These are phyloP conservation scores for Autographa gamma DNA, from an alignment of 2,888 invertebrate species.

Conservation along the genomic window DNA sequence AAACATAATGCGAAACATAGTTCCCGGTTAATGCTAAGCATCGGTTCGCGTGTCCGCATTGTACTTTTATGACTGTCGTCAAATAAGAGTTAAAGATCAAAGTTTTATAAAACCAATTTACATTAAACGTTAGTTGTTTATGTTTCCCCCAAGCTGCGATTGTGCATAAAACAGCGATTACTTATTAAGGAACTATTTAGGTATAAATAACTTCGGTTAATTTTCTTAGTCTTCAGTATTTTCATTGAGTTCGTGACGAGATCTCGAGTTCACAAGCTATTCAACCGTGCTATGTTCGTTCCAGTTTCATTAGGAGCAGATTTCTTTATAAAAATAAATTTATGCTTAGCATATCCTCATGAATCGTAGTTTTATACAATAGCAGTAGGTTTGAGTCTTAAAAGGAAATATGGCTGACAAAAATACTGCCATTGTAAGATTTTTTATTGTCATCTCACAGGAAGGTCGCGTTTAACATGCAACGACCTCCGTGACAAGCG, in stretches of 20 bases:
- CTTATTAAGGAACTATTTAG: conserved; percentile 67
- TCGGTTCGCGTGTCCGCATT: conserved; percentile 66
- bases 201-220: conserved; percentile 67
- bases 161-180: conserved; percentile 67
- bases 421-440: conserved; percentile 62
- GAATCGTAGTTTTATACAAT: conserved; percentile 27
- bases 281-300: conserved; percentile 32
- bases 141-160: conserved; percentile 56
- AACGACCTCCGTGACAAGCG: conserved; percentile 67
- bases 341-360: conserved; percentile 1
- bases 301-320: conserved; percentile 21
- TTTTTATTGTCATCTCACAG: conserved; percentile 70
- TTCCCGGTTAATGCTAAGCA: conserved; percentile 62
- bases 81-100: conserved; percentile 59
- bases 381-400: conserved; percentile 17
- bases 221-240: conserved; percentile 64
- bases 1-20: conserved; percentile 42
- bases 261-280: conserved; percentile 59
- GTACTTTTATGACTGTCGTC: conserved; percentile 59
- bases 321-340: conserved; percentile 23
- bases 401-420: conserved; percentile 41
- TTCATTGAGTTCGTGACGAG: conserved; percentile 63
- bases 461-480: conserved; percentile 70
- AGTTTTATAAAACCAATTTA: conserved; percentile 53
- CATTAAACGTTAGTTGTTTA: conserved; percentile 44